Conservation (phyloP, 2,888 invertebrate species). For the Anodontia alba region DNA sequence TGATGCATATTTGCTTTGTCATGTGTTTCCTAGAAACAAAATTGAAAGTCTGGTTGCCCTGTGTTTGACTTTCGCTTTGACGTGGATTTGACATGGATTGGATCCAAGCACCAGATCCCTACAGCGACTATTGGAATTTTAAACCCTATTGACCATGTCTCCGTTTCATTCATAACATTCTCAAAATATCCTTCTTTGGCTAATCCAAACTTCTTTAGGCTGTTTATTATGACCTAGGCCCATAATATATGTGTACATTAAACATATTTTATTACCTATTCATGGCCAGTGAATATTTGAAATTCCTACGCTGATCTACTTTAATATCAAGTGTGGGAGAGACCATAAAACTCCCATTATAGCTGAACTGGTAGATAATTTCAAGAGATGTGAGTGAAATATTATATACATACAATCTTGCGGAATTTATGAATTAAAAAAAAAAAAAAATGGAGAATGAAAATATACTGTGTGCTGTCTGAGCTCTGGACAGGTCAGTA, state of each 20-base stretch:
- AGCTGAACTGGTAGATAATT: not conserved
- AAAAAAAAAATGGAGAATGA: too few species aligned
- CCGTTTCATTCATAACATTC: not conserved
- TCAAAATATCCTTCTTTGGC: not conserved
- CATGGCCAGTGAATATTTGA: slow-evolving; percentile 52
- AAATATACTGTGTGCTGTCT: too few species aligned
- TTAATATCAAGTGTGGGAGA: not conserved
- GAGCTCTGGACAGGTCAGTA: too few species aligned
- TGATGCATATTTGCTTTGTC: too few species aligned
- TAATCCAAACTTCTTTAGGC: slow-evolving; percentile 3
- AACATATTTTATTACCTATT: slow-evolving; percentile 43
- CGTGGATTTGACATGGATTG: too few species aligned
- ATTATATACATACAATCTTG: not conserved
- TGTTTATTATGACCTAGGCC: not conserved
- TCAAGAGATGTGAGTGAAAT: not conserved
- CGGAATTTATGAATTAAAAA: not conserved
- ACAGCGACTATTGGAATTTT: not conserved
- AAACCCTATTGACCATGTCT: not conserved
- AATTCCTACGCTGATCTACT: slow-evolving; percentile 35
- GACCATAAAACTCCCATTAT: not conserved
- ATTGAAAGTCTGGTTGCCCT: too few species aligned
- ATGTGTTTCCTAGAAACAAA: too few species aligned
- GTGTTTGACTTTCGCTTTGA: too few species aligned
- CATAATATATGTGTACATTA: slow-evolving; percentile 8
- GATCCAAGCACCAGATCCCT: too few species aligned